phyloP scores from a whole-genome alignment of 92 coral and sea anemone species.

The Porites lobata region DNA sequence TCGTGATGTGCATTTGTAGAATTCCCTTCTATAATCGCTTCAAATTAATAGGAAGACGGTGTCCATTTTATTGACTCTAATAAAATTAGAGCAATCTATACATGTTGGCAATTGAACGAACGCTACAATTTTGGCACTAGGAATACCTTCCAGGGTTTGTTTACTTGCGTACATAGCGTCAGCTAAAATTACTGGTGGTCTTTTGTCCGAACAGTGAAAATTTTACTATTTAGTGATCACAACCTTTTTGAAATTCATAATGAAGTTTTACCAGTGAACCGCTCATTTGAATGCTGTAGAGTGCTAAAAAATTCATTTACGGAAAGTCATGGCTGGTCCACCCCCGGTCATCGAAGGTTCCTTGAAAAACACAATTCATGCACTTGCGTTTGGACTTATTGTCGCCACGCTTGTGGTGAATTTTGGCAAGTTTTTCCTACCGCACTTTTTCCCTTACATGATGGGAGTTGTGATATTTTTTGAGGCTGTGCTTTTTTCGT shows the following conservation, averaged over 20 bases:
- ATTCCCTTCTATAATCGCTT: background rate
- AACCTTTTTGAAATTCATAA: background rate
- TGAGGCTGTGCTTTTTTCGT: constrained; percentile 49
- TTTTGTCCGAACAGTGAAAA: constrained; percentile 13
- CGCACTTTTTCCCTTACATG: constrained; percentile 70
- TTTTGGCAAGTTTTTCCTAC: constrained; percentile 60
- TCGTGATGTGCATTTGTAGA: background rate
- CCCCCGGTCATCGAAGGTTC: constrained; percentile 75
- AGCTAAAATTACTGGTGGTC: constrained; percentile 24
- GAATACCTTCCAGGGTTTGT: constrained; percentile 2
- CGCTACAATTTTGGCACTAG: too few relatives aligned
- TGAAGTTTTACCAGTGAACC: background rate
- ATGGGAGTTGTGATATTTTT: constrained; percentile 61
- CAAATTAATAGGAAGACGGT: background rate
- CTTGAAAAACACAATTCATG: constrained; percentile 62
- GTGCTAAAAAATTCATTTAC: background rate
- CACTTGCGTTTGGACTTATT: constrained; percentile 72
- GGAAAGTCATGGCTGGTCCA: constrained; percentile 30
- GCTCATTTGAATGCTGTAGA: background rate
- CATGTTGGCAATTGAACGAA: too few relatives aligned
- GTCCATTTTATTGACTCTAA: background rate
- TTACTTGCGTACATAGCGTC: constrained; percentile 27
- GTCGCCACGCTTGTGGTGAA: constrained; percentile 60
- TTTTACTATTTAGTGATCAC: background rate
- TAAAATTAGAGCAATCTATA: background rate